Evolutionary conservation across 2,797 vertebrate genomes (phyloP).

Genomic region (Cynopterus sphinx): DNA sequence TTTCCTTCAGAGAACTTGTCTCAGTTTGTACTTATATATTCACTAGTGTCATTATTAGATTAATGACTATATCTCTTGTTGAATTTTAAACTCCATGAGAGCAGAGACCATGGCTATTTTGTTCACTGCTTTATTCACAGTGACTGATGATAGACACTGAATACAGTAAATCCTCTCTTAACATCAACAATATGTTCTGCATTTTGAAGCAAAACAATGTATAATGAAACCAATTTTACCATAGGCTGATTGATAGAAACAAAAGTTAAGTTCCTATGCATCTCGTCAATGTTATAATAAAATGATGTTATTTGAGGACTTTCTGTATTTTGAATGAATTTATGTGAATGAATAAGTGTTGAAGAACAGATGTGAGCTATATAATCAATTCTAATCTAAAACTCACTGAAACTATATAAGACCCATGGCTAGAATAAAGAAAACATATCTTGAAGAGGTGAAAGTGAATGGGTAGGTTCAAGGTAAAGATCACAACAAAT

Average conservation of each 20-base stretch:
- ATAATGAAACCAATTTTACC: not conserved
- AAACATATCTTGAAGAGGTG: not conserved
- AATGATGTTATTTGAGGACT: not conserved
- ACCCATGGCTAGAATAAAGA: not conserved
- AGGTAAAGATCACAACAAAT: not conserved
- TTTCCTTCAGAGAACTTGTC: not conserved
- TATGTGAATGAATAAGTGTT: slow-evolving; percentile 8
- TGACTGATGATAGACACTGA: not conserved
- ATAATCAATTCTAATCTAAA: slow-evolving; percentile 1
- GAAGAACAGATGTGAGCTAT: not conserved
- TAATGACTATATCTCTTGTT: not conserved
- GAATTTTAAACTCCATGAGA: slow-evolving; percentile 18
- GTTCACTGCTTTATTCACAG: not conserved
- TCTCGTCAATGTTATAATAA: not conserved
- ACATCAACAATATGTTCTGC: not conserved
- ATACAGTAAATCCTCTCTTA: not conserved
- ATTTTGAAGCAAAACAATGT: not conserved
- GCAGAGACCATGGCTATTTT: not conserved
- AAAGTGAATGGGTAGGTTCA: not conserved
- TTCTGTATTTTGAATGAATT: not conserved
- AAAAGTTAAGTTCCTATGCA: not conserved
- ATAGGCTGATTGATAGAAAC: not conserved
- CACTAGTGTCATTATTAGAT: not conserved
- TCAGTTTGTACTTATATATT: not conserved
- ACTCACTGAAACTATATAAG: not conserved